phyloP scores from a whole-genome alignment of 2,888 invertebrate genomes.

The Diaprepes abbreviatus region DNA sequence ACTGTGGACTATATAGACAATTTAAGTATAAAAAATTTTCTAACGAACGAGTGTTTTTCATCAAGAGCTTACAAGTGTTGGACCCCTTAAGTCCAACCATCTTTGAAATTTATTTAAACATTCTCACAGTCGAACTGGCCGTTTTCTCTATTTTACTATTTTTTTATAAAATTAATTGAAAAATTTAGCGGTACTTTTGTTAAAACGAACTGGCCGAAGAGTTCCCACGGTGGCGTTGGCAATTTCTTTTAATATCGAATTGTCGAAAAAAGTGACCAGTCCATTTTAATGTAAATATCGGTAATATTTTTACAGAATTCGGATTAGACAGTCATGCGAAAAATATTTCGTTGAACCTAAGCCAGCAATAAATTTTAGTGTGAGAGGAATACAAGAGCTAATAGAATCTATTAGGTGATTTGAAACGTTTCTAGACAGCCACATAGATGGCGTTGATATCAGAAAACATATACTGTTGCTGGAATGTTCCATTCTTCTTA shows the following conservation, averaged over 20 bases:
- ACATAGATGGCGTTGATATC: too few relatives aligned
- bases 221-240: conserved; percentile 43
- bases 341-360: too few relatives aligned
- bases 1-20: too few relatives aligned
- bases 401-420: too few relatives aligned
- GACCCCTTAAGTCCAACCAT: conserved; percentile 33
- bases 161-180: conserved; percentile 42
- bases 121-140: conserved; percentile 32
- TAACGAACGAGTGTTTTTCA: background rate
- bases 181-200: conserved; percentile 47
- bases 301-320: conserved; percentile 8
- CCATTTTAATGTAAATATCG: conserved; percentile 2
- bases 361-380: too few relatives aligned
- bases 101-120: conserved; percentile 39
- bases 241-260: conserved; percentile 25
- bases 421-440: too few relatives aligned
- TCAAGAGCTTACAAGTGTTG: background rate
- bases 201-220: conserved; percentile 19
- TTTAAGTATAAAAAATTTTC: too few relatives aligned
- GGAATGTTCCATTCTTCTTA: too few relatives aligned
- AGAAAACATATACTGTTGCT: too few relatives aligned
- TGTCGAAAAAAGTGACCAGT: background rate
- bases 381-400: background rate
- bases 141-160: conserved; percentile 38
- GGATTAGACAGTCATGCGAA: too few relatives aligned